Evolutionary conservation across 2,797 vertebrate genomes (phyloP).

Genomic region (Lepilemur ruficaudatus): DNA sequence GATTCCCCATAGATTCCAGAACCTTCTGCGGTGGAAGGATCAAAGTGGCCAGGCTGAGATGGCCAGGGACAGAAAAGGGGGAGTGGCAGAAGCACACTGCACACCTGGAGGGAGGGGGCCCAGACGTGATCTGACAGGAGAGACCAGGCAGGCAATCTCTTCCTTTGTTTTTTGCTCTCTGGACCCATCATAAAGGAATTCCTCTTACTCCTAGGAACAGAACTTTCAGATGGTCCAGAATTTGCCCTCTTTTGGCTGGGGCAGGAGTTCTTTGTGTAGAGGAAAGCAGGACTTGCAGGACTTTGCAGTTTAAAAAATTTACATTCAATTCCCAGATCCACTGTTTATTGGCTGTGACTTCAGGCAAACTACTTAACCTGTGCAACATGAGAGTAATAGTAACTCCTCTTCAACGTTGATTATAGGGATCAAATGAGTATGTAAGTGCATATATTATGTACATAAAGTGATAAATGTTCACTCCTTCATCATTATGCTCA

Average conservation of each 20-base stretch:
- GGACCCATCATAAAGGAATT: neutral
- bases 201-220: neutral
- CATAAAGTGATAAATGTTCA: neutral
- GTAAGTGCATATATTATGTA: neutral
- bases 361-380: neutral
- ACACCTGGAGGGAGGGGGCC: neutral
- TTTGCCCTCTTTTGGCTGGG: neutral
- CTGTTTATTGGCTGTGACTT: neutral
- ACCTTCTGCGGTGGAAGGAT: neutral
- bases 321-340: neutral
- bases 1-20: neutral
- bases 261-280: neutral
- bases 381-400: neutral
- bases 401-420: neutral
- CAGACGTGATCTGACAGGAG: neutral
- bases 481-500: neutral
- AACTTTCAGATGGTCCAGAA: neutral
- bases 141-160: too few relatives aligned
- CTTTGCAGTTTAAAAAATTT: neutral
- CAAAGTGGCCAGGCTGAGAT: neutral
- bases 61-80: neutral
- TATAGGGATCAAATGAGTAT: neutral
- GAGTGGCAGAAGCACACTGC: neutral
- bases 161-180: neutral
- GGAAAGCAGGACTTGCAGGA: neutral